Percentiles rank a stretch among this genome's conserved stretches.
Conservation (phyloP, 2,797 vertebrate genomes). For the Lutjanus campechanus region DNA sequence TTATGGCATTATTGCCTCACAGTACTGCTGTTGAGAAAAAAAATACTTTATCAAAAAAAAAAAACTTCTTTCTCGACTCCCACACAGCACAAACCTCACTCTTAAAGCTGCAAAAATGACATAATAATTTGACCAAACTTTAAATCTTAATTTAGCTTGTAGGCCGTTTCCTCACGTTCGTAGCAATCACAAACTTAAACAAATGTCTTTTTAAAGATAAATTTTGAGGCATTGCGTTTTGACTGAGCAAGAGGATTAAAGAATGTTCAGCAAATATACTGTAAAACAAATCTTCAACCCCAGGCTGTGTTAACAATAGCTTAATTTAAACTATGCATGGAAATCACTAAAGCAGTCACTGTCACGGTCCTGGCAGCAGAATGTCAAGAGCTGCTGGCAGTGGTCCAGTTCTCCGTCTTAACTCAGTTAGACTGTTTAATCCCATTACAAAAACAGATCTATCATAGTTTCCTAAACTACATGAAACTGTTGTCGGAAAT, state of each 20-base stretch:
- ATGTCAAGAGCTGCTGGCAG: slow-evolving; percentile 63
- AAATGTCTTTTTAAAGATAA: slow-evolving; percentile 43
- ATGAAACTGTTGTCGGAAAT: slow-evolving; percentile 42
- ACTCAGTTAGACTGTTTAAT: slow-evolving; percentile 66
- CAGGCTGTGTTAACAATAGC: slow-evolving; percentile 63
- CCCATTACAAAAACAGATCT: slow-evolving; percentile 63
- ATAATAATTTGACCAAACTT: slow-evolving; percentile 16
- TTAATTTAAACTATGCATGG: slow-evolving; percentile 65
- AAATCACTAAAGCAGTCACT: slow-evolving; percentile 65
- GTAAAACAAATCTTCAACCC: slow-evolving; percentile 61
- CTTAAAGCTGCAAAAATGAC: slow-evolving; percentile 11
- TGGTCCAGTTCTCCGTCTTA: slow-evolving; percentile 57
- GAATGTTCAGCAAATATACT: slow-evolving; percentile 60
- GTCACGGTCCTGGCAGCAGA: slow-evolving; percentile 60
- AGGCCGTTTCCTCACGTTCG: slow-evolving; percentile 10
- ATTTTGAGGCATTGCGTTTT: slow-evolving; percentile 27
- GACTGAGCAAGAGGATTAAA: slow-evolving; percentile 54
- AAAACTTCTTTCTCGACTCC: background rate
- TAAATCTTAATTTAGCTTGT: slow-evolving; percentile 20
- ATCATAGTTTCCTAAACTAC: slow-evolving; percentile 52
- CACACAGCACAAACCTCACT: background rate
- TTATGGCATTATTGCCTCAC: background rate
- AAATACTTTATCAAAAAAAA: background rate
- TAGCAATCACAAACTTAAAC: slow-evolving; percentile 40
- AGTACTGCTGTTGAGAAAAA: background rate